Evolutionary conservation across 2,797 vertebrate species (phyloP).

Genomic region (Danio kyathit): DNA sequence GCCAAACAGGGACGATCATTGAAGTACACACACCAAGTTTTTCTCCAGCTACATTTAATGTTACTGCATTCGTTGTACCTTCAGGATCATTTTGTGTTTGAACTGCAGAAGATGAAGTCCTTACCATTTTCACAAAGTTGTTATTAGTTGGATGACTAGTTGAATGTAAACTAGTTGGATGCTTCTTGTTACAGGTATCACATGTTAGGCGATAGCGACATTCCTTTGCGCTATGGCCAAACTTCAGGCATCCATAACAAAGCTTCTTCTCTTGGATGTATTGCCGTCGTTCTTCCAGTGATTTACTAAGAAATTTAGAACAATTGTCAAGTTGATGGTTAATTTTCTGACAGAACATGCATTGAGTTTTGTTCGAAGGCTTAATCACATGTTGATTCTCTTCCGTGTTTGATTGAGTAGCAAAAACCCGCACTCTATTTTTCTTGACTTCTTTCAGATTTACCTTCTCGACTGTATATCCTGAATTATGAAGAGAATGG

Average conservation of each 20-base stretch:
- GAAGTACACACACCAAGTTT: neutral
- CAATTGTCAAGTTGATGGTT: slow-evolving; percentile 4
- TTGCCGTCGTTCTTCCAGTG: neutral
- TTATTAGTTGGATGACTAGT: too few relatives aligned
- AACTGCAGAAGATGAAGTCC: neutral
- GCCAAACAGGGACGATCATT: slow-evolving; percentile 28
- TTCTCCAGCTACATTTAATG: slow-evolving; percentile 1
- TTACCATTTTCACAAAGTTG: neutral
- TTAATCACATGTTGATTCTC: neutral
- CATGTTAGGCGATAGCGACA: neutral
- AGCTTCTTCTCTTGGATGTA: too few relatives aligned
- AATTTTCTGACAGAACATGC: neutral
- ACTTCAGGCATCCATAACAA: slow-evolving; percentile 8
- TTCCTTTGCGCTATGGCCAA: slow-evolving; percentile 6
- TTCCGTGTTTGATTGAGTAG: neutral
- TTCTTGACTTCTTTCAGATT: neutral
- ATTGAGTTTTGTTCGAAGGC: neutral
- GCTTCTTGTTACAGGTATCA: neutral
- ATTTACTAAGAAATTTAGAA: neutral
- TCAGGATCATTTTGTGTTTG: neutral
- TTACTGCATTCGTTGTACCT: neutral
- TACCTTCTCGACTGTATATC: neutral
- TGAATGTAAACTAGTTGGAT: slow-evolving; percentile 23
- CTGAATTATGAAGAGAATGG: neutral
- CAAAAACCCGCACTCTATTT: neutral